These are phyloP conservation scores for Zaprionus obscuricornis DNA, from an alignment of 2,888 invertebrate species.

Conservation along the genomic window DNA sequence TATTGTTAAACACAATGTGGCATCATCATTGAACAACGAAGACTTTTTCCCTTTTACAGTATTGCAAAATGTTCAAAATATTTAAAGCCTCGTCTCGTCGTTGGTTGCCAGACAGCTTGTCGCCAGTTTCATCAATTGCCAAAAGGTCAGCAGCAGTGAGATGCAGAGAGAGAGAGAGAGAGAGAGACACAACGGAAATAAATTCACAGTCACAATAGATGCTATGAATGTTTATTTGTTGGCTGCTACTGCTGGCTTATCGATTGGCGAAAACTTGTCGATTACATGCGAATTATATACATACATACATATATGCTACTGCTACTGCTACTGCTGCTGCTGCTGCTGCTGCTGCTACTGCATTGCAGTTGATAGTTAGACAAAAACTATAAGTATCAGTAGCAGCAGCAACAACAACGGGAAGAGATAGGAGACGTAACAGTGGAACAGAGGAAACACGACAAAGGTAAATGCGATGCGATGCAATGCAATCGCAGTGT, in stretches of 20 bases:
- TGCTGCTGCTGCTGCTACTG: too few relatives aligned
- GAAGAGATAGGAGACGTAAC: neutral
- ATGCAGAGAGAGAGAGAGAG: neutral
- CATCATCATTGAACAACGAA: too few relatives aligned
- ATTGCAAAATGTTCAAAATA: conserved; percentile 8
- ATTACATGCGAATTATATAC: too few relatives aligned
- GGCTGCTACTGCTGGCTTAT: conserved; percentile 49
- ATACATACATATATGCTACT: conserved; percentile 22
- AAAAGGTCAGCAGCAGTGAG: conserved; percentile 41
- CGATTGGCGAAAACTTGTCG: conserved; percentile 52
- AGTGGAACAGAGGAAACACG: neutral
- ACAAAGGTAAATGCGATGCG: conserved; percentile 20
- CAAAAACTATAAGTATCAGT: too few relatives aligned
- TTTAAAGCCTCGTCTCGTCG: conserved; percentile 11
- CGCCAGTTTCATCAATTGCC: conserved; percentile 45
- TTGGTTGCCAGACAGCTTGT: conserved; percentile 47
- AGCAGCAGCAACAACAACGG: too few relatives aligned
- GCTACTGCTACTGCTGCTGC: too few relatives aligned
- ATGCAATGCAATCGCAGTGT: conserved; percentile 29
- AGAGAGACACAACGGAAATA: conserved; percentile 27
- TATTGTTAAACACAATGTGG: conserved; percentile 40
- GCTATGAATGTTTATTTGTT: conserved; percentile 7
- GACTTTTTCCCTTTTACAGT: neutral
- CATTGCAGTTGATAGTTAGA: conserved; percentile 28
- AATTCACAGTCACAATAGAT: conserved; percentile 27